Conservation (phyloP, 35 echinoderm and acorn worm species). For the Eucidaris tribuloides region DNA sequence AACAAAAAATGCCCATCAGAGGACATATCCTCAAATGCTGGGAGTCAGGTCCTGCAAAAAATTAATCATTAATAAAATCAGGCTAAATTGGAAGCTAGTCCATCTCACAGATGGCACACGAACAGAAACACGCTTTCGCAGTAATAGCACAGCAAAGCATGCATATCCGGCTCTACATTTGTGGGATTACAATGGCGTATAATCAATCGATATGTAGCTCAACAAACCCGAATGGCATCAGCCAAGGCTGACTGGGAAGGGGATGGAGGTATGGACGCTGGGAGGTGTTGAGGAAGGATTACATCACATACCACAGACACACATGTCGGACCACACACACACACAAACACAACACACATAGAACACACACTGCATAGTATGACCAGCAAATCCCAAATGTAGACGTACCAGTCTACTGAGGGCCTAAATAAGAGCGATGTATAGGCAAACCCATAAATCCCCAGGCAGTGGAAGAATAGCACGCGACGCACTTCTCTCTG, state of each 20-base stretch:
- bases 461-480: not conserved
- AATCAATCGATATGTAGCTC: constrained; percentile 26
- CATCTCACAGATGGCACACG: no score
- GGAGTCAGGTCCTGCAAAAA: no score
- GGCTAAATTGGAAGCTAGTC: no score
- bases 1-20: no score
- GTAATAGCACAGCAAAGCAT: not conserved
- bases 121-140: no score
- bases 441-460: not conserved
- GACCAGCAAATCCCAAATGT: not conserved
- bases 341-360: no score
- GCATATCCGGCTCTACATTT: constrained; percentile 34
- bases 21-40: no score
- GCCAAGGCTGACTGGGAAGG: not conserved
- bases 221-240: constrained; percentile 30
- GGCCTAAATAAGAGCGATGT: not conserved
- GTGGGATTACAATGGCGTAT: constrained; percentile 1
- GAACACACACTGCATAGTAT: no score
- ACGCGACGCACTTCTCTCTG: not conserved
- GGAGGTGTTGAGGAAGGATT: not conserved
- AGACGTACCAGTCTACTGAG: constrained; percentile 1
- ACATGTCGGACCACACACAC: not conserved
- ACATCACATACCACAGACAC: not conserved
- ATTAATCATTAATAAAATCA: no score
- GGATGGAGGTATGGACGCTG: not conserved